Percentiles rank a stretch among this genome's conserved stretches.
Conservation (phyloP, 2,113 vertebrate species). For the Brachyhypopomus gauderio region DNA sequence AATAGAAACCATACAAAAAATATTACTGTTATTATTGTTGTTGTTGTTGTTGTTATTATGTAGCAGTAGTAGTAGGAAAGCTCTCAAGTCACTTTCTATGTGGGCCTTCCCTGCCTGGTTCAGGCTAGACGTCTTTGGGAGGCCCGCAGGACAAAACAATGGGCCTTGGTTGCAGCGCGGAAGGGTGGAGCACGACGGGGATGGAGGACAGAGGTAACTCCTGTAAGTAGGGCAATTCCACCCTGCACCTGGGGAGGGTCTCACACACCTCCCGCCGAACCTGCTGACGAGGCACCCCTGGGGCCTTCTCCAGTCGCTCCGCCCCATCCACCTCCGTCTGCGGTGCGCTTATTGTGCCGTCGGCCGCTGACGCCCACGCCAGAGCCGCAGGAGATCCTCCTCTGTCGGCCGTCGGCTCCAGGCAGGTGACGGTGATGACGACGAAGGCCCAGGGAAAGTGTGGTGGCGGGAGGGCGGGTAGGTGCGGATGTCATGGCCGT, state of each 20-base stretch:
- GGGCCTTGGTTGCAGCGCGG: constrained; percentile 42
- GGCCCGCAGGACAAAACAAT: constrained; percentile 51
- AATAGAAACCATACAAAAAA: neutral
- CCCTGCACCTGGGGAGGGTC: constrained; percentile 51
- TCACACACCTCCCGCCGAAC: constrained; percentile 49
- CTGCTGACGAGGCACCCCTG: constrained; percentile 54
- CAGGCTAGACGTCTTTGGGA: constrained; percentile 5
- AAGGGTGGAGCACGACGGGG: constrained; percentile 31
- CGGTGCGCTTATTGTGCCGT: constrained; percentile 11
- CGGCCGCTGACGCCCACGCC: constrained; percentile 8
- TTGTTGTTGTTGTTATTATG: too few species aligned
- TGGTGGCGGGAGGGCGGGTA: neutral
- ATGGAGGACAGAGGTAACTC: constrained; percentile 54
- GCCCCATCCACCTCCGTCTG: constrained; percentile 18
- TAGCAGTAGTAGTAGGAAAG: neutral
- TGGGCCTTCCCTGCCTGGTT: neutral
- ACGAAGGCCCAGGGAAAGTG: neutral
- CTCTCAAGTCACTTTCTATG: neutral
- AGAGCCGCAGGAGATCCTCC: neutral
- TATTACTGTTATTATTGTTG: too few species aligned
- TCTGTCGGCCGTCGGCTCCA: neutral
- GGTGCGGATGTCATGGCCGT: constrained; percentile 29
- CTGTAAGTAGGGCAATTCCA: constrained; percentile 61
- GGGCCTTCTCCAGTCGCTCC: constrained; percentile 21
- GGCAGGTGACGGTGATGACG: neutral